Evolutionary conservation across 2,797 vertebrate genomes (phyloP).

Genomic region (Diplodus sargus): DNA sequence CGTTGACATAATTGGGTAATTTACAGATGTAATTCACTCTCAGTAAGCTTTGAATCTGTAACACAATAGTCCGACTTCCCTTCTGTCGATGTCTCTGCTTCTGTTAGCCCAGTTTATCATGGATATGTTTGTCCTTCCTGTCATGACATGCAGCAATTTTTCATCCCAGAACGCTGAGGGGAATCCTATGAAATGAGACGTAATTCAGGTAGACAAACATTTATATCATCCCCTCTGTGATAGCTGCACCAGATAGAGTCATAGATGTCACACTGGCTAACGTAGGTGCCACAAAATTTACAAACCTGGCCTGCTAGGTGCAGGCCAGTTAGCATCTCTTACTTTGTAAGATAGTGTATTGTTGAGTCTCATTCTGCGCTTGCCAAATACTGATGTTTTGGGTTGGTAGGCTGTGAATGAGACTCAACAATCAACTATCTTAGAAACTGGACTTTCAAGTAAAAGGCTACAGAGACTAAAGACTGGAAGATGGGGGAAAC

Average conservation of each 20-base stretch:
- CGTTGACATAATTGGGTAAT: slow-evolving; percentile 9
- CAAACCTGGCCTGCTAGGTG: neutral
- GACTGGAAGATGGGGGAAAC: too few species aligned
- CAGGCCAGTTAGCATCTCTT: too few species aligned
- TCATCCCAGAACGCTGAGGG: slow-evolving; percentile 32
- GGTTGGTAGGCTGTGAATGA: too few species aligned
- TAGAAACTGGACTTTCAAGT: too few species aligned
- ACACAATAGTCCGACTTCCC: neutral
- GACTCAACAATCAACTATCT: too few species aligned
- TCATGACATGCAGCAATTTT: slow-evolving; percentile 18
- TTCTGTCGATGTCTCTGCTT: neutral
- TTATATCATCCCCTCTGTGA: slow-evolving; percentile 7
- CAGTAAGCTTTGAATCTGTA: neutral
- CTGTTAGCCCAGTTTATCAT: slow-evolving; percentile 11
- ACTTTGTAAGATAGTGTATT: too few species aligned
- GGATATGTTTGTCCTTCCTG: slow-evolving; percentile 39
- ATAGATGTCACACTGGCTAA: neutral
- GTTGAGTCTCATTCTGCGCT: too few species aligned
- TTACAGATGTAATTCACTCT: slow-evolving; percentile 16
- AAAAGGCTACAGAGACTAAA: too few species aligned
- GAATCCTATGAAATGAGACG: slow-evolving; percentile 22
- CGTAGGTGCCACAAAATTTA: neutral
- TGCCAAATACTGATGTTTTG: too few species aligned
- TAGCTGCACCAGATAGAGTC: slow-evolving; percentile 13
- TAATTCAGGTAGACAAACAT: slow-evolving; percentile 11